Evolutionary conservation across 2,888 invertebrate genomes (phyloP), one percentile per base, ranked within the genome.

Genomic region (Geophilus truncorum): DNA sequence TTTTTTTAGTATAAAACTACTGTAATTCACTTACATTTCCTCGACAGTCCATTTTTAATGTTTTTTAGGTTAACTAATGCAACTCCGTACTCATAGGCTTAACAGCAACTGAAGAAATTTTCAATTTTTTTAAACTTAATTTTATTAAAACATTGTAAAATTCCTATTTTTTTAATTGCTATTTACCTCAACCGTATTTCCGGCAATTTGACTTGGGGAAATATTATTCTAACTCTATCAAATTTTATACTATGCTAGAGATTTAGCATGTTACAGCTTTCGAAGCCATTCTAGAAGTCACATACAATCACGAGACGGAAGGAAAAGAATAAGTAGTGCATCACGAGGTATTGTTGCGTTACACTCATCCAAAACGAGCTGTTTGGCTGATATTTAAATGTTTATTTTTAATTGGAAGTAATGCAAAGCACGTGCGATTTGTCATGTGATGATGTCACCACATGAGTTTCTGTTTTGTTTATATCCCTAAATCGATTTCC

Each of bases 171-270:
- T 25, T 70, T 25, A 7, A 51, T 51, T 25, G 2, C 4, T 70
- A 25, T 25, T 70, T n/a, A 70, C 70, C 70, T 70, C 70, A 70
- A 70, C 70, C 70, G 70, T 70, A 28, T 70, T 70, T 70, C 70
- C 70, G 70, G 70, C 2, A 70, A 70, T 70, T 70, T 28, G 2
- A 28, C 18, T 51, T 51, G 15, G 12, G 70, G 28, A 28, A n/a
- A 70, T 25, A 12, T 70, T 23, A 1, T 70, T 70, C 70, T 28
- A 18, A 10, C 70, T 12, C 12, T 70, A 28, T 70, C 28, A 70
- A 70, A 70, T 70, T 70, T 70, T n/a, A 25, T 70, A 10, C 70
- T n/a, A 15, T 9, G 5, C 70, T 28, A 70, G 1, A 23, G n/a
- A 51, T 18, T 25, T 70, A 25, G 70, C 23, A 70, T 70, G 25